These are phyloP conservation scores for Morelia viridis DNA, from an alignment of 2,797 vertebrate genomes.

Conservation along the genomic window DNA sequence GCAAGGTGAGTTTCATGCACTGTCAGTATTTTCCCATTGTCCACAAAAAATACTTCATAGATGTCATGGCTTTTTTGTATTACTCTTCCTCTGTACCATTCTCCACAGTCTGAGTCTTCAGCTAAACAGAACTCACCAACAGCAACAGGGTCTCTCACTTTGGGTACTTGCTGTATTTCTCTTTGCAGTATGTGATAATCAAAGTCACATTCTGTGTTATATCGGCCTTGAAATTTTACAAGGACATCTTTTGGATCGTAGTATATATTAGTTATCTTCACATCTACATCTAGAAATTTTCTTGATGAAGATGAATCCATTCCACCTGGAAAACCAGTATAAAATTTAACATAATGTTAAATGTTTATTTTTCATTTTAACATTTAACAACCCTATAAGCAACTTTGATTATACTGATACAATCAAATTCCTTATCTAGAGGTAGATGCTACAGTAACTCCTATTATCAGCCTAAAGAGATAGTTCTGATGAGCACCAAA, in stretches of 20 bases:
- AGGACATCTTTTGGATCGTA: constrained; percentile 80
- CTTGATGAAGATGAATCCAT: constrained; percentile 66
- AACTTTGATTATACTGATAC: background rate
- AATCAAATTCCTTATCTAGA: background rate
- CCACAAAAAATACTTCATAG: constrained; percentile 84
- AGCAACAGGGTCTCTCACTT: constrained; percentile 71
- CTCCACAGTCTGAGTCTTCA: constrained; percentile 79
- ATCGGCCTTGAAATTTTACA: constrained; percentile 86
- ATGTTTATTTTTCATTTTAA: background rate
- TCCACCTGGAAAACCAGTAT: constrained; percentile 70
- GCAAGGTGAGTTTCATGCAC: constrained; percentile 74
- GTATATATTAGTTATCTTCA: constrained; percentile 83
- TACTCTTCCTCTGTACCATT: constrained; percentile 90
- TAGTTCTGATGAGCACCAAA: background rate
- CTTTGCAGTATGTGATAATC: constrained; percentile 88
- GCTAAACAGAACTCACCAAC: constrained; percentile 85
- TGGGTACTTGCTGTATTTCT: constrained; percentile 83
- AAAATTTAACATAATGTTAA: constrained; percentile 20
- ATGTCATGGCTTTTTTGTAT: constrained; percentile 70
- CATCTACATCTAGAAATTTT: constrained; percentile 72
- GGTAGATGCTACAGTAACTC: background rate
- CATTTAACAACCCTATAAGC: background rate
- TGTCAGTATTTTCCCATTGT: constrained; percentile 79
- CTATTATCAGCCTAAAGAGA: background rate
- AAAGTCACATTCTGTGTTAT: constrained; percentile 77